Evolutionary conservation across 2,113 vertebrate genomes (phyloP).

Genomic region (Nannospalax galili): DNA sequence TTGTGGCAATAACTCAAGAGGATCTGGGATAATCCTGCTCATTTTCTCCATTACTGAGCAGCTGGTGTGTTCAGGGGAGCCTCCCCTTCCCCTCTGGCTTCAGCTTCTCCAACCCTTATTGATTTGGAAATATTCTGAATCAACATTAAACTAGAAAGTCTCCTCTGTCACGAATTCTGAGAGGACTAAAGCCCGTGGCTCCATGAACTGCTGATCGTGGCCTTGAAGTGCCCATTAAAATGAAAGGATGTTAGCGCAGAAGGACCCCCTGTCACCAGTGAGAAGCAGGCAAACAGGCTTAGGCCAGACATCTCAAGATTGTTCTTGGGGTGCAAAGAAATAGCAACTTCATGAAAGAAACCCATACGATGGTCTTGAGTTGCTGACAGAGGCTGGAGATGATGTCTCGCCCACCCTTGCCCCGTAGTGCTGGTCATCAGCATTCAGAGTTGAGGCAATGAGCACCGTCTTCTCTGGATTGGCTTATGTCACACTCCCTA

Average conservation of each 20-base stretch:
- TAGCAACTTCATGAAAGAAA: too few species aligned
- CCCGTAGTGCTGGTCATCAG: neutral
- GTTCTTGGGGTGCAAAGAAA: neutral
- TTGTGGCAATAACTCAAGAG: neutral
- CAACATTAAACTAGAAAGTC: conserved; percentile 51
- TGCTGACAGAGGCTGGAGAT: neutral
- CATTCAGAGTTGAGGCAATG: neutral
- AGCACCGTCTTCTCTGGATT: neutral
- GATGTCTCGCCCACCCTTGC: neutral
- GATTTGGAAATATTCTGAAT: conserved; percentile 8
- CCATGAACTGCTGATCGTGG: conserved; percentile 25
- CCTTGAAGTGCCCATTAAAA: neutral
- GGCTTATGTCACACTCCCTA: neutral
- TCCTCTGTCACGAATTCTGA: conserved; percentile 30
- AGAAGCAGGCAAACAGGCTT: neutral
- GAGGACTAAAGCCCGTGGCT: neutral
- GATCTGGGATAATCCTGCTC: neutral
- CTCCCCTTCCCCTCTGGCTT: neutral
- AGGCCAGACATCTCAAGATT: conserved; percentile 6
- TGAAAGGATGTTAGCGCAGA: neutral
- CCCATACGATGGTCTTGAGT: fast-evolving
- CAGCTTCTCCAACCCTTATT: neutral
- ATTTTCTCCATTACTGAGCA: neutral
- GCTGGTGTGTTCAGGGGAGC: neutral
- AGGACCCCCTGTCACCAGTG: neutral